phyloP scores from a whole-genome alignment of 2,888 invertebrate species.

The Drosophila eohydei region DNA sequence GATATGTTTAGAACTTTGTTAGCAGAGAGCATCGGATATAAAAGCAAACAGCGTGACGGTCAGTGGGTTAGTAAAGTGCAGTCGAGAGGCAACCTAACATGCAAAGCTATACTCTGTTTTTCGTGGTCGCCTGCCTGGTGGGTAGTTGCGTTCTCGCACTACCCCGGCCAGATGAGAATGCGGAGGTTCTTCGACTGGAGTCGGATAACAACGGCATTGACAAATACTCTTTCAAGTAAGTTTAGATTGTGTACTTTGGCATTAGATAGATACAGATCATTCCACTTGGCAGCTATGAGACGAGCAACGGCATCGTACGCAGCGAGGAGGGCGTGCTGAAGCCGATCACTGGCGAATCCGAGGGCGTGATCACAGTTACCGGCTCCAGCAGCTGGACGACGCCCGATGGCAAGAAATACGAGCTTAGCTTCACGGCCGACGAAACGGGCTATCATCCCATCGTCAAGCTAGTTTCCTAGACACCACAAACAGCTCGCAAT shows the following conservation, averaged over 20 bases:
- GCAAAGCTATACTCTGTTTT: slow-evolving; percentile 65
- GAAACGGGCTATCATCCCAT: slow-evolving; percentile 86
- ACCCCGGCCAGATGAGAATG: slow-evolving; percentile 69
- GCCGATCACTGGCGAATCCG: slow-evolving; percentile 78
- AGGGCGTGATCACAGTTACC: slow-evolving; percentile 87
- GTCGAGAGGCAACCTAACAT: slow-evolving; percentile 53
- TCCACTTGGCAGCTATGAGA: slow-evolving; percentile 83
- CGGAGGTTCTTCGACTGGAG: slow-evolving; percentile 74
- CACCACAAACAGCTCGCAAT: neutral
- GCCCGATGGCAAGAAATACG: slow-evolving; percentile 85
- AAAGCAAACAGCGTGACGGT: slow-evolving; percentile 44
- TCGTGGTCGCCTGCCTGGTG: slow-evolving; percentile 49
- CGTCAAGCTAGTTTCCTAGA: slow-evolving; percentile 76
- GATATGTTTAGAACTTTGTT: slow-evolving; percentile 37
- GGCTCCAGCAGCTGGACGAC: slow-evolving; percentile 88
- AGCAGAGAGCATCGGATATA: slow-evolving; percentile 41
- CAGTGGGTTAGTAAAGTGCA: slow-evolving; percentile 55
- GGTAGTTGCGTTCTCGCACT: slow-evolving; percentile 33
- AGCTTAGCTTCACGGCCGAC: slow-evolving; percentile 86
- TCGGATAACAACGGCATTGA: slow-evolving; percentile 87
- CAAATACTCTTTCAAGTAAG: slow-evolving; percentile 87
- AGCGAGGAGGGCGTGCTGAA: slow-evolving; percentile 84
- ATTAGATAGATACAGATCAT: neutral
- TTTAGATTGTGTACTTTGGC: slow-evolving; percentile 8
- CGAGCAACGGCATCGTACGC: slow-evolving; percentile 85